These are phyloP conservation scores for Acanthopagrus latus DNA, from an alignment of 2,797 vertebrate species.

Conservation along the genomic window DNA sequence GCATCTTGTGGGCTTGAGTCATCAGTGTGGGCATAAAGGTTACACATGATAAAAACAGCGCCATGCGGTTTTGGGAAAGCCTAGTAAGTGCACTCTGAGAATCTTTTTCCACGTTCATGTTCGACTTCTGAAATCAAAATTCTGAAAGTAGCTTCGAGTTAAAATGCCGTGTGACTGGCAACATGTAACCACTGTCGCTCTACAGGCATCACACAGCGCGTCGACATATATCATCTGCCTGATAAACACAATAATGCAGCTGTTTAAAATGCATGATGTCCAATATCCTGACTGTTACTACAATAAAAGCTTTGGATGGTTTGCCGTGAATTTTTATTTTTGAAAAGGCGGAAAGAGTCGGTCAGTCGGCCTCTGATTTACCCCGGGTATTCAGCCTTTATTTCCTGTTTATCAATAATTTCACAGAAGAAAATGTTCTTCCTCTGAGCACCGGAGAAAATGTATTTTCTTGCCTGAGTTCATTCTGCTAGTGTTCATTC, in stretches of 20 bases:
- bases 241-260: conserved; percentile 6
- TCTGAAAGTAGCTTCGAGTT: neutral
- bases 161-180: neutral
- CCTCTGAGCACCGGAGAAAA: neutral
- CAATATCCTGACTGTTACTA: conserved; percentile 15
- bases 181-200: neutral
- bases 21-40: too few relatives aligned
- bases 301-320: conserved; percentile 25
- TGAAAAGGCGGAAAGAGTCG: neutral
- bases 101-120: too few relatives aligned
- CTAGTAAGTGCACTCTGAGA: too few relatives aligned
- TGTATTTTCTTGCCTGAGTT: conserved; percentile 2
- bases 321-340: neutral
- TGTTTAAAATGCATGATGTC: conserved; percentile 18
- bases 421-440: conserved; percentile 4
- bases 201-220: neutral
- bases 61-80: neutral
- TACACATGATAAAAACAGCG: neutral
- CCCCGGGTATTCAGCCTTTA: neutral
- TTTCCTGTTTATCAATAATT: conserved; percentile 6
- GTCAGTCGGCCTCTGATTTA: neutral
- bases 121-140: neutral
- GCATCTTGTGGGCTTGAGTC: neutral
- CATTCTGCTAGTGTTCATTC: neutral
- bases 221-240: neutral